Conservation (phyloP, 2,797 vertebrate genomes). For the Pogonophryne albipinna region DNA sequence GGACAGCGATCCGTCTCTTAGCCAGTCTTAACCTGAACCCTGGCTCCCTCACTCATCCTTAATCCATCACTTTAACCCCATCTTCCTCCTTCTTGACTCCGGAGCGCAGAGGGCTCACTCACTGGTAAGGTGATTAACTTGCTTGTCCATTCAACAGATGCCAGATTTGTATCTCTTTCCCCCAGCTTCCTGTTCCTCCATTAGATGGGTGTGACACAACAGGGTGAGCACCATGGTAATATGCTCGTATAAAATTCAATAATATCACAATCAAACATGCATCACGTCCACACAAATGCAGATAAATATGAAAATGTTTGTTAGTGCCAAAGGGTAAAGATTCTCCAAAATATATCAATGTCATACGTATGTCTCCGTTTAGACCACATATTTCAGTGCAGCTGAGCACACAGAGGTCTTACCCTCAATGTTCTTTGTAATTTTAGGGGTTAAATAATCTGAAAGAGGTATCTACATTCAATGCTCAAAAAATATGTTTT, state of each 20-base stretch:
- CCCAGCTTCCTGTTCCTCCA: constrained; percentile 57
- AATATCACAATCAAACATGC: background rate
- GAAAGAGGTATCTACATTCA: background rate
- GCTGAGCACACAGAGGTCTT: background rate
- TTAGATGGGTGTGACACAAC: constrained; percentile 48
- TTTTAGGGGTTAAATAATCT: background rate
- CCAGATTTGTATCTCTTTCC: constrained; percentile 57
- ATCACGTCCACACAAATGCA: background rate
- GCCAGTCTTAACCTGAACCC: constrained; percentile 67
- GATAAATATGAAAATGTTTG: constrained; percentile 5
- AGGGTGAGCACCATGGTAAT: constrained; percentile 51
- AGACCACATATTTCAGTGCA: background rate
- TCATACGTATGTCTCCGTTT: background rate
- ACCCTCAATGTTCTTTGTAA: background rate
- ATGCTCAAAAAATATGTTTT: background rate
- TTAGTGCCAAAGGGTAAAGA: background rate
- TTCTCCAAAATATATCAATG: background rate
- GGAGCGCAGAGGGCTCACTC: constrained; percentile 30
- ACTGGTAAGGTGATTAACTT: constrained; percentile 62
- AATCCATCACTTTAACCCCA: constrained; percentile 72
- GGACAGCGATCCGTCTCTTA: constrained; percentile 63
- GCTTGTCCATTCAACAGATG: constrained; percentile 61
- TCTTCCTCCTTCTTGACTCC: constrained; percentile 46
- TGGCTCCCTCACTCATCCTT: constrained; percentile 63
- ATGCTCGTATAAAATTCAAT: constrained; percentile 14